Evolutionary conservation across 2,797 vertebrate genomes (phyloP).

Genomic region (Avahi laniger): DNA sequence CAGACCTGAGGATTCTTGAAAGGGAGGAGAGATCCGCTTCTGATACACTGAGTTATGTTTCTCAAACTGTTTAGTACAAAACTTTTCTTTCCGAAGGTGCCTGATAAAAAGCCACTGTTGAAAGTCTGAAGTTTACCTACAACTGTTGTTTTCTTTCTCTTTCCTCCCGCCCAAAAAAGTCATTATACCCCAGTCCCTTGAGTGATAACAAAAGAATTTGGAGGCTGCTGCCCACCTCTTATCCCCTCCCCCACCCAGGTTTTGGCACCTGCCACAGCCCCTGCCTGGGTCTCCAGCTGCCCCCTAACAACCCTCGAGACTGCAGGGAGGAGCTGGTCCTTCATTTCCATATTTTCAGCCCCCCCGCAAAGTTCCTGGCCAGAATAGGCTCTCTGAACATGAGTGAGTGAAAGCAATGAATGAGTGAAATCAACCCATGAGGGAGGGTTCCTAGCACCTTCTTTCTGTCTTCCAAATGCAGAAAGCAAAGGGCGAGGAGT

Average conservation of each 20-base stretch:
- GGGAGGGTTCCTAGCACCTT: not conserved
- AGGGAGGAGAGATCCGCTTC: not conserved
- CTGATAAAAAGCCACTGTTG: slow-evolving; percentile 72
- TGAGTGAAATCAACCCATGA: not conserved
- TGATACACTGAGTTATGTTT: not conserved
- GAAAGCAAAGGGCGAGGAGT: not conserved
- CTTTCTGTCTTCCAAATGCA: not conserved
- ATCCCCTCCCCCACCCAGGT: not conserved
- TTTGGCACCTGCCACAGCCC: not conserved
- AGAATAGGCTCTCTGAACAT: not conserved
- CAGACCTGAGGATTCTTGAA: not conserved
- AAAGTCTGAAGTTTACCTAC: slow-evolving; percentile 55
- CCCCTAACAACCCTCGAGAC: not conserved
- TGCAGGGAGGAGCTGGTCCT: not conserved
- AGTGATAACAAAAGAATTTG: not conserved
- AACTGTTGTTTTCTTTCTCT: slow-evolving; percentile 51
- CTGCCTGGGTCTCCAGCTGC: not conserved
- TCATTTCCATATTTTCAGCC: not conserved
- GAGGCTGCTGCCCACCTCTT: not conserved
- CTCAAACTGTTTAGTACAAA: not conserved
- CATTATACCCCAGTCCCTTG: slow-evolving; percentile 27
- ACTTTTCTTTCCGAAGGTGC: slow-evolving; percentile 31
- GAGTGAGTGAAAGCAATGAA: not conserved
- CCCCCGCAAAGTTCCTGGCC: not conserved
- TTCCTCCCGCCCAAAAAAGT: slow-evolving; percentile 32